Evolutionary conservation across 23 tunicate genomes (phyloP), one percentile per base, ranked within the genome.

Genomic region (Botrylloides violaceus): DNA sequence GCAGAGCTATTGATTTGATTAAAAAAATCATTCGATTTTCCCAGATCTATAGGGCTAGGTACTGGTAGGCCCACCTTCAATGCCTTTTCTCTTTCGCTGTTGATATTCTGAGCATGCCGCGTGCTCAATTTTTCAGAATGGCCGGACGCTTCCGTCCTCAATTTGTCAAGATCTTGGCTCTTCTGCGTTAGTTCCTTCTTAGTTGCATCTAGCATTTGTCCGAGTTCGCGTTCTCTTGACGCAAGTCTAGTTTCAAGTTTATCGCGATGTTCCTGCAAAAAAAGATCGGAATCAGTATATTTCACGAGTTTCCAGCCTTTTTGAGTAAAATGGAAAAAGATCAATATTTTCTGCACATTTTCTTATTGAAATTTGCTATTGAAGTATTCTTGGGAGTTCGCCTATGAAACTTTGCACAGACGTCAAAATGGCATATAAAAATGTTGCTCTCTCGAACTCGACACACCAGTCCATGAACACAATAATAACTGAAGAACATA

Each of bases 31-130:
- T 48, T 48, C 15, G 19, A 15, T 48, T 19, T 19, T 15, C 15
- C 56, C 15, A 19, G 56, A 15, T 15, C 18, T 48, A n/a, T n/a
- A n/a, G n/a, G n/a, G n/a, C n/a, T n/a, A n/a, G n/a, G n/a, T n/a
- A 23, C 18, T 47, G 15, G 18, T 47, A 47, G 18, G 28, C 26
- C 20, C 27, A 87, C 95, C 71, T 76, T 90, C 27, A 90, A 57
- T 22, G 82, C 75, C 71, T 90, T 90, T 31, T 90, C 90, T 70
- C 86, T 60, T 70, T 90, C 97, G 66, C 62, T 24, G 61, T 90
- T 90, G 23, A 90, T 36, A 34, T 90, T 90, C 34, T 66, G 71
- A 53, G 85, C 78, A 63, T 90, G 90, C 33, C 71, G 43, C 2
- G 97, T 62, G 3, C 79, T 70, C 18, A 90, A 59, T 56, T 87